These are phyloP conservation scores for Percopsis transmontana DNA, from an alignment of 2,113 vertebrate genomes.

Conservation along the genomic window DNA sequence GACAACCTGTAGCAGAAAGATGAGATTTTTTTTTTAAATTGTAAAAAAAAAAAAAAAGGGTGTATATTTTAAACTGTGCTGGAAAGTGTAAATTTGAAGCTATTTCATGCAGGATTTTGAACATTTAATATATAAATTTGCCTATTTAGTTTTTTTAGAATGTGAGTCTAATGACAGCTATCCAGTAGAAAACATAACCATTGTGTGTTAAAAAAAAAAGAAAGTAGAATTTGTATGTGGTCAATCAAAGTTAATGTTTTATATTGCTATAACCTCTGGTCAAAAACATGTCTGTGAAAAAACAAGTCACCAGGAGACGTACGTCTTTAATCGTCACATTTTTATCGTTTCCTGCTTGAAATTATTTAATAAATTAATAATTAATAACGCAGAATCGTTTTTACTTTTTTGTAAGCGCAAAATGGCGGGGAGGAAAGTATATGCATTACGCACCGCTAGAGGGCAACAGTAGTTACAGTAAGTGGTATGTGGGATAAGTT, in stretches of 20 bases:
- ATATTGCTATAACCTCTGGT: slow-evolving; percentile 65
- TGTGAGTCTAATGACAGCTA: slow-evolving; percentile 66
- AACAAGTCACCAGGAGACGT: slow-evolving; percentile 50
- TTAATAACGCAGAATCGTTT: slow-evolving; percentile 22
- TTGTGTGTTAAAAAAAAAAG: slow-evolving; percentile 61
- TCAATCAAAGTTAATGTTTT: slow-evolving; percentile 71
- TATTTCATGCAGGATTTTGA: slow-evolving; percentile 80
- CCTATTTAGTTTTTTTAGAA: slow-evolving; percentile 78
- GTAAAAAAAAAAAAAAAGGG: slow-evolving; percentile 47
- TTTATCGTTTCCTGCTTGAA: slow-evolving; percentile 70
- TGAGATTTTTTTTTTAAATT: slow-evolving; percentile 54
- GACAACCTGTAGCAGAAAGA: slow-evolving; percentile 50
- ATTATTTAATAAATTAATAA: slow-evolving; percentile 74
- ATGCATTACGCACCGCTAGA: slow-evolving; percentile 16
- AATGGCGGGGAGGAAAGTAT: not conserved
- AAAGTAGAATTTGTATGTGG: slow-evolving; percentile 68
- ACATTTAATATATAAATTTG: slow-evolving; percentile 84
- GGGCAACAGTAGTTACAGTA: slow-evolving; percentile 15
- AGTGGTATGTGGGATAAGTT: not conserved
- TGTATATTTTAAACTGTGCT: slow-evolving; percentile 75
- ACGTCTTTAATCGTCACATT: slow-evolving; percentile 66
- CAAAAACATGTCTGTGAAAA: slow-evolving; percentile 54
- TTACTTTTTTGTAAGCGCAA: not conserved
- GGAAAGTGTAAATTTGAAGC: slow-evolving; percentile 75
- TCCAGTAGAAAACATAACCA: slow-evolving; percentile 69